Percentiles rank a stretch among this genome's conserved stretches.
phyloP scores from a whole-genome alignment of 2,888 invertebrate species.

The Creontiades dilutus region DNA sequence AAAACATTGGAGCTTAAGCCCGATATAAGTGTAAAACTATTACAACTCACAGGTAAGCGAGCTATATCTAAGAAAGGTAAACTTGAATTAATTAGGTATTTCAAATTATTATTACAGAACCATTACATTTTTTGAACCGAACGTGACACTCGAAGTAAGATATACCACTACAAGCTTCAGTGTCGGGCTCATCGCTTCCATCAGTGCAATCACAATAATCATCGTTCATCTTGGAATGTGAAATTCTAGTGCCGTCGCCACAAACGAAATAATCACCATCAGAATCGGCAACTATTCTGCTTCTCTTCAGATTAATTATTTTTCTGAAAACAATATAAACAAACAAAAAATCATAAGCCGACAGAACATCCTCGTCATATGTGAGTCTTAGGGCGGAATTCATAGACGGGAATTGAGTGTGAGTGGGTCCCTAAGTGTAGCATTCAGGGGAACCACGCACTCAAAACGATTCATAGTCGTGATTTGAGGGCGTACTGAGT shows the following conservation, averaged over 20 bases:
- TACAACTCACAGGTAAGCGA: too few relatives aligned
- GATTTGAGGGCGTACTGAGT: too few relatives aligned
- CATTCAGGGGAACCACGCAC: too few relatives aligned
- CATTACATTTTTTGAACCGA: constrained; percentile 51
- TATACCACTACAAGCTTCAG: constrained; percentile 86
- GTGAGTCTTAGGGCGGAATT: too few relatives aligned
- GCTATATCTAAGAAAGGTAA: too few relatives aligned
- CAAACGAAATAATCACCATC: constrained; percentile 53
- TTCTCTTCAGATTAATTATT: constrained; percentile 54
- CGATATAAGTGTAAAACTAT: too few relatives aligned
- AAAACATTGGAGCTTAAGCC: too few relatives aligned
- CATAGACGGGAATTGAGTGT: too few relatives aligned
- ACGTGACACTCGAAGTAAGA: constrained; percentile 79
- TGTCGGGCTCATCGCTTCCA: constrained; percentile 92
- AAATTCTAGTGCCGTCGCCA: constrained; percentile 79
- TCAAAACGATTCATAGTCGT: too few relatives aligned
- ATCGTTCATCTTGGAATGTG: constrained; percentile 90
- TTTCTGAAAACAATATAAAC: constrained; percentile 24
- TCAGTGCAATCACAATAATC: constrained; percentile 96
- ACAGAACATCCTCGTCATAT: too few relatives aligned
- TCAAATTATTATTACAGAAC: background rate
- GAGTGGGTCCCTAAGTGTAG: too few relatives aligned
- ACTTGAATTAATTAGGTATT: too few relatives aligned
- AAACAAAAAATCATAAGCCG: background rate
- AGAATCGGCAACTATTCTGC: constrained; percentile 37